Percentiles rank a stretch among this genome's conserved stretches.
Conservation (phyloP, 2,113 vertebrate genomes). For the Lethenteron camtschaticum region DNA sequence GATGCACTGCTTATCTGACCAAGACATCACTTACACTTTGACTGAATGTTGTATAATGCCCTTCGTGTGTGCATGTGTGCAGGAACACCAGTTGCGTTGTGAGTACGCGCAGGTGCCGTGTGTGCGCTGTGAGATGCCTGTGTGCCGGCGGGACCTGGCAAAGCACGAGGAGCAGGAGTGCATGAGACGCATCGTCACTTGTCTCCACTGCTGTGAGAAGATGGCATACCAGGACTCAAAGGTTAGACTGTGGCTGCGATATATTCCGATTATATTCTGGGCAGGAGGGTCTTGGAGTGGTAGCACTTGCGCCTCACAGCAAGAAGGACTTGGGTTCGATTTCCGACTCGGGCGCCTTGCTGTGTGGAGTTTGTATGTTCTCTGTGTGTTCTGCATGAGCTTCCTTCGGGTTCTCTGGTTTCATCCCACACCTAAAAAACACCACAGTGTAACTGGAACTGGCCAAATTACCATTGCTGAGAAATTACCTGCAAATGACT, state of each 20-base stretch:
- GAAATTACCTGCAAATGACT: too few species aligned
- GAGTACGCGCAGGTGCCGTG: not conserved
- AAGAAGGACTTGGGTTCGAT: too few species aligned
- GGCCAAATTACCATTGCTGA: too few species aligned
- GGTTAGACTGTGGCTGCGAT: too few species aligned
- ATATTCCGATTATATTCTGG: not conserved
- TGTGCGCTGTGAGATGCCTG: not conserved
- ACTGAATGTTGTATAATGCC: too few species aligned
- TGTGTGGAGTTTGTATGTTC: not conserved
- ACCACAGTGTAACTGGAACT: too few species aligned
- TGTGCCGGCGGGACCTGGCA: conserved; percentile 2
- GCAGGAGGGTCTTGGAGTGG: not conserved
- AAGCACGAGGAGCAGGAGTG: not conserved
- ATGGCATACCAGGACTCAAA: not conserved
- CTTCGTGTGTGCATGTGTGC: not conserved
- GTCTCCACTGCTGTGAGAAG: conserved; percentile 2
- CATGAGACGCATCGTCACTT: not conserved
- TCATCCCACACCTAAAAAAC: too few species aligned
- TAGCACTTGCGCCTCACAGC: too few species aligned
- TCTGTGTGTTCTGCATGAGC: too few species aligned
- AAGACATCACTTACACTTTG: too few species aligned
- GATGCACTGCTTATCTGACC: too few species aligned
- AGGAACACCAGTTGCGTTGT: not conserved
- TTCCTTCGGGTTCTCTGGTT: too few species aligned
- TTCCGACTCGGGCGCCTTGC: not conserved